Base-by-base conservation (phyloP, 2,888 invertebrate genomes). In the Acanthosepion pharaonis region DNA sequence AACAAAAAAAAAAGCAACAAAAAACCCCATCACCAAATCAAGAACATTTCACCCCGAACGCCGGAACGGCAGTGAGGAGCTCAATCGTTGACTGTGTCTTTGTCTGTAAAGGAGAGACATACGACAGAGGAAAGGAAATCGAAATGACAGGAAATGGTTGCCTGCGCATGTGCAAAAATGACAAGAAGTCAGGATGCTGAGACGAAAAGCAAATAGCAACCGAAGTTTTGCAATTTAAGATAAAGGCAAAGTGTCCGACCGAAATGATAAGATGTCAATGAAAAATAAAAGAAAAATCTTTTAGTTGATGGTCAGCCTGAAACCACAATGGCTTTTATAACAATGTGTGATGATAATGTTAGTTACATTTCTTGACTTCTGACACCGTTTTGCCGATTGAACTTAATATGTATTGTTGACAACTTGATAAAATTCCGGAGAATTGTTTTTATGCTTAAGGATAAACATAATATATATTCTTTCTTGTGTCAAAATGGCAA, bases 81-180 rank as follows among this genome's bases (percentile, higher is more conserved):
- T 78, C n/a, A n/a, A n/a, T 78, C n/a, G 78, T n/a, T 33, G n/a
- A 78, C 42, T 78, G 78, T 23, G 9, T 15, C n/a, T 33, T 42
- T 42, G 42, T 78, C 23, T 15, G 78, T 2, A 78, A n/a, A 33
- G n/a, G 78, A 78, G 78, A 78, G 78, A 78, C 78, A 78, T 11
- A 78, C n/a, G 78, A 78, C 78, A 78, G 78, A 78, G 78, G 78
- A 78, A 78, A 78, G 78, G 78, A 78, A 78, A 78, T 78, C 78
- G 78, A 78, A 78, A 78, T 78, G 78, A 78, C n/a, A 78, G 78
- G 78, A 78, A 78, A 33, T 78, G n/a, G 78, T 78, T n/a, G 78
- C 11, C 78, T 78, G 78, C n/a, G 15, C 78, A 23, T 18, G 33
- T 33, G n/a, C 78, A 33, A 11, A 0, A 18, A 78, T n/a, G 78